Evolutionary conservation across 2,113 vertebrate species (phyloP), one percentile per base, ranked within the genome.

Genomic region (Tichodroma muraria): DNA sequence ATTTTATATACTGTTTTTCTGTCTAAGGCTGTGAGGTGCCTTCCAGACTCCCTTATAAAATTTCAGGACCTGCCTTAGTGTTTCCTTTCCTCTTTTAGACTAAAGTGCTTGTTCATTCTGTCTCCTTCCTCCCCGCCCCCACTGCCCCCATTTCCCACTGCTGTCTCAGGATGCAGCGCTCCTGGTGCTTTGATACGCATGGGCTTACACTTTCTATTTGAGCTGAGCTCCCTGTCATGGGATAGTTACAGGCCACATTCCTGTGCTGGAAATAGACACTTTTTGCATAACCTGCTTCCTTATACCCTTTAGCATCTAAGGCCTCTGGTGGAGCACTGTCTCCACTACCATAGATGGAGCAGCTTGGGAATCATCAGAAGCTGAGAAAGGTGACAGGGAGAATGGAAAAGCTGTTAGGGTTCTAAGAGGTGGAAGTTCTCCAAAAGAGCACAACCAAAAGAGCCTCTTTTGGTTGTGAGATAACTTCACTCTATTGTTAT

Each of bases 241-340:
- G 94, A 94, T 95, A 95, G 91, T 95, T 94, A 65, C 80, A 92
- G 80, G 70, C 86, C 50, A 6, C 93, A 91, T 96, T 95, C 94
- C 85, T 84, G 81, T 94, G 87, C 94, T 94, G 89, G 80, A 95
- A 95, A 95, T 90, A 96, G 94, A 95, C 75, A 56, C 91, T 95
- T 95, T 91, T 83, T 92, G 44, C 87, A 87, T 96, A 96, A 90
- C 91, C 87, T 87, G 60, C 84, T 95, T 96, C 89, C 91, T 88
- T 88, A 83, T 73, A 92, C 69, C 80, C 90, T 88, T 79, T 59
- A 95, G 90, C 75, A 90, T 92, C 77, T 89, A 40, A 87, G 91
- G 87, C 87, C 73, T 90, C 80, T 50, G 56, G 60, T 88, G 84
- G 53, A 92, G 86, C 86, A 19, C 68, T 85, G 42, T 84, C 68